These are phyloP conservation scores for Sminthurinus aureus DNA, from an alignment of 2,888 invertebrate species.

Conservation along the genomic window DNA sequence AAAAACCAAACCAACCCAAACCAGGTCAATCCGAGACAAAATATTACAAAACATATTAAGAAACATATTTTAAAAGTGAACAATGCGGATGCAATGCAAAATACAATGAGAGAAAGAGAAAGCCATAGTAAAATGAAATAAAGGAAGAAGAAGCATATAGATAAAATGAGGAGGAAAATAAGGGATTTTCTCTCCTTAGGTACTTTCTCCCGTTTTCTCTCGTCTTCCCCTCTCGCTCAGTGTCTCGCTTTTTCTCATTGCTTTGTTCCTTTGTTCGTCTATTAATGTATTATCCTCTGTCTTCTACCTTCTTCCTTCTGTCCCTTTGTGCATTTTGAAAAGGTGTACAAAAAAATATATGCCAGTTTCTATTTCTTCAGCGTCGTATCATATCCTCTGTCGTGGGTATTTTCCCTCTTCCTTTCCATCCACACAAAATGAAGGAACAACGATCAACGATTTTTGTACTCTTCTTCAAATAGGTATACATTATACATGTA, in stretches of 20 bases:
- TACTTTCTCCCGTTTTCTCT: neutral
- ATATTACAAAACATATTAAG: neutral
- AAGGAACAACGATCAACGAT: no score
- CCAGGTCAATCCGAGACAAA: neutral
- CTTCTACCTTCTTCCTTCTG: neutral
- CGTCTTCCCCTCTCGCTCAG: neutral
- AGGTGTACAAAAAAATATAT: neutral
- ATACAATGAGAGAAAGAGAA: neutral
- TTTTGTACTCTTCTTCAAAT: no score
- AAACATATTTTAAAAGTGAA: neutral
- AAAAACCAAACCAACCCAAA: no score
- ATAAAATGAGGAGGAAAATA: neutral
- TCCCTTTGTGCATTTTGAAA: neutral
- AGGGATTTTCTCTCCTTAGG: neutral
- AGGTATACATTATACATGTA: no score
- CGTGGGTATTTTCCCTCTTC: no score
- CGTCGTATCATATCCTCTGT: no score
- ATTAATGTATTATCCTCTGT: conserved; percentile 1
- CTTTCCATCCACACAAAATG: no score
- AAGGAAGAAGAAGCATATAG: neutral
- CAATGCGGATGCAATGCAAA: neutral
- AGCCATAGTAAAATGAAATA: neutral
- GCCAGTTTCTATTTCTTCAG: no score
- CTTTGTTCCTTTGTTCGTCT: neutral
- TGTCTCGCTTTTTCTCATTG: neutral